These are phyloP conservation scores for Upupa epops DNA, from an alignment of 2,113 vertebrate species.

Conservation along the genomic window DNA sequence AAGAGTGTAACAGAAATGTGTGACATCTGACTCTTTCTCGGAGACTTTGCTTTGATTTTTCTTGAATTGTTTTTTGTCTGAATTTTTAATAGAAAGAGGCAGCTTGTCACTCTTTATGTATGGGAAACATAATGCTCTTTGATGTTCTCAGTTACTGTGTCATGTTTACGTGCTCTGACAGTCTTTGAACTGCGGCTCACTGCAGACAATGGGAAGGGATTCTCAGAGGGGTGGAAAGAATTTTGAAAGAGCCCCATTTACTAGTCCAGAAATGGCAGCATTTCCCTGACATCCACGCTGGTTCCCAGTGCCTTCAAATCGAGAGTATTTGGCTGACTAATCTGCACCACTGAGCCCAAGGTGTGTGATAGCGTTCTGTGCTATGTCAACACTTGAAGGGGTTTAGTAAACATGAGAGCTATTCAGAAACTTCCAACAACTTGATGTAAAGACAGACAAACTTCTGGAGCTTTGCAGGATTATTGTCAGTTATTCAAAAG, in stretches of 20 bases:
- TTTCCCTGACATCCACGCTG: neutral
- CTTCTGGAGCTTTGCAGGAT: neutral
- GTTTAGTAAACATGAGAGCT: neutral
- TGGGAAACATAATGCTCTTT: constrained; percentile 66
- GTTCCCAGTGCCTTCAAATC: neutral
- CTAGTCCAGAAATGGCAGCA: neutral
- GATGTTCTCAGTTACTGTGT: constrained; percentile 66
- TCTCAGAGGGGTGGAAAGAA: neutral
- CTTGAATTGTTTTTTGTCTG: constrained; percentile 59
- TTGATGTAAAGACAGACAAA: neutral
- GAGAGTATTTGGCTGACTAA: neutral
- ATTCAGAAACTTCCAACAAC: neutral
- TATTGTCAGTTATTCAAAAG: constrained; percentile 12
- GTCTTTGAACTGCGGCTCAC: constrained; percentile 15
- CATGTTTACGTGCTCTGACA: constrained; percentile 67
- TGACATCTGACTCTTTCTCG: constrained; percentile 6
- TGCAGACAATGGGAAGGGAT: constrained; percentile 49
- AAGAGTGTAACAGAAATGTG: neutral
- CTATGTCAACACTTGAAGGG: neutral
- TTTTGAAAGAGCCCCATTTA: neutral
- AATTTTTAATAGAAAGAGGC: constrained; percentile 52
- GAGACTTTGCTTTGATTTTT: constrained; percentile 52
- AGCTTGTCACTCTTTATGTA: constrained; percentile 54
- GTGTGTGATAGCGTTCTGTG: neutral
- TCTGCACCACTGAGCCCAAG: neutral